Base-by-base conservation (phyloP, 2,888 invertebrate species). In the Sabatieria punctata region DNA sequence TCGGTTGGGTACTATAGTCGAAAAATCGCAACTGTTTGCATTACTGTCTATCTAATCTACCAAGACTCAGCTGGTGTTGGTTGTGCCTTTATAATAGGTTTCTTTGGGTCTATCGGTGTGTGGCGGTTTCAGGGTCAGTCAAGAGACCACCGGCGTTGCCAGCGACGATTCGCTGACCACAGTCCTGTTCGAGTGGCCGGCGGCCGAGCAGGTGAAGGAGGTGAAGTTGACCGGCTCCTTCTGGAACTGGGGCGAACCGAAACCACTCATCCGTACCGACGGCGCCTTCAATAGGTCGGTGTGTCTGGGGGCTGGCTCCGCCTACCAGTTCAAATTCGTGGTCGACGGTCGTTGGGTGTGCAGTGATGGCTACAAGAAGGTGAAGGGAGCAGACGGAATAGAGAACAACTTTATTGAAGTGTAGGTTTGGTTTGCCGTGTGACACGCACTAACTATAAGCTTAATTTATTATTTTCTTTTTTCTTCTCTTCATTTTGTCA, bases 311-410 rank as follows among this genome's bases (percentile, higher is more conserved):
- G 41, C n/a, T 25, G 30, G 18, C n/a, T n/a, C n/a, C n/a, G n/a
- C n/a, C 8, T 23, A 45, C 18, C 42, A 46, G 27, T 46, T 46
- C 24, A 46, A 46, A 25, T 46, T 46, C 33, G 4, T 46, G 21
- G 43, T 46, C 25, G 41, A 43, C 11, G 13, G 8, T 38, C 13
- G 13, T 18, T 38, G 38, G 38, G n/a, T 38, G 11, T 38, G 38
- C 18, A 15, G 38, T 38, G 11, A 11, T 11, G 38, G 19, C 8
- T n/a, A 38, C 19, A 38, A 38, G 33, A 30, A 13, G 11, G 33
- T 30, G 11, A 30, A 30, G 11, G 15, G 15, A 30, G 11, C 11
- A 30, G 15, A 30, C 33, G 11, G 11, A 15, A 30, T 30, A 30
- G 11, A 13, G 33, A 30, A 13, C 15, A 11, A 15, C 15, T 30